Conservation (phyloP, 2,113 vertebrate species). For the Gambusia holbrooki region DNA sequence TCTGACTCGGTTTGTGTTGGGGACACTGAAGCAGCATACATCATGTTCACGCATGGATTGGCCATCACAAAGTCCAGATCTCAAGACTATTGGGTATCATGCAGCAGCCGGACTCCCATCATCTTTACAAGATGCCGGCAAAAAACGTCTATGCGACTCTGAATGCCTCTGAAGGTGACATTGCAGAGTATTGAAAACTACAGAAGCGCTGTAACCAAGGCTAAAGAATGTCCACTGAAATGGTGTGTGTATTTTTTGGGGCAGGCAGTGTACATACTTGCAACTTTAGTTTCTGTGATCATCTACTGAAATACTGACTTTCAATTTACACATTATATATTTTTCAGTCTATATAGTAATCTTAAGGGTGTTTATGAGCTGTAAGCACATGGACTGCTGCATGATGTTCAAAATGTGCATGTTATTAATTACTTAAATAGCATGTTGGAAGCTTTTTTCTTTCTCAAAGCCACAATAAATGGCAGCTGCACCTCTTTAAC, state of each 20-base stretch:
- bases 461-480: neutral
- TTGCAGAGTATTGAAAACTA: neutral
- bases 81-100: neutral
- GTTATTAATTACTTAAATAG: neutral
- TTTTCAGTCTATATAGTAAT: neutral
- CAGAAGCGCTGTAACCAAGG: neutral
- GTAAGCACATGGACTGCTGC: neutral
- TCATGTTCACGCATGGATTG: neutral
- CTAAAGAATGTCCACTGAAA: neutral
- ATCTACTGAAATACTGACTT: neutral
- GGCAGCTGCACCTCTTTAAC: constrained; percentile 16
- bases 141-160: neutral
- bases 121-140: neutral
- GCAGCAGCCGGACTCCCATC: neutral
- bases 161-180: neutral
- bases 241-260: neutral
- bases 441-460: neutral
- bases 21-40: neutral
- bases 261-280: neutral
- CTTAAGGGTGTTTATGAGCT: neutral
- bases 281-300: neutral
- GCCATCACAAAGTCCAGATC: neutral
- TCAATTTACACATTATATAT: neutral
- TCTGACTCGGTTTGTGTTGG: neutral
- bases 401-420: neutral